Percentiles rank a stretch among this genome's conserved stretches.
phyloP scores from a whole-genome alignment of 2,113 vertebrate genomes.

The Phyllopteryx taeniolatus region DNA sequence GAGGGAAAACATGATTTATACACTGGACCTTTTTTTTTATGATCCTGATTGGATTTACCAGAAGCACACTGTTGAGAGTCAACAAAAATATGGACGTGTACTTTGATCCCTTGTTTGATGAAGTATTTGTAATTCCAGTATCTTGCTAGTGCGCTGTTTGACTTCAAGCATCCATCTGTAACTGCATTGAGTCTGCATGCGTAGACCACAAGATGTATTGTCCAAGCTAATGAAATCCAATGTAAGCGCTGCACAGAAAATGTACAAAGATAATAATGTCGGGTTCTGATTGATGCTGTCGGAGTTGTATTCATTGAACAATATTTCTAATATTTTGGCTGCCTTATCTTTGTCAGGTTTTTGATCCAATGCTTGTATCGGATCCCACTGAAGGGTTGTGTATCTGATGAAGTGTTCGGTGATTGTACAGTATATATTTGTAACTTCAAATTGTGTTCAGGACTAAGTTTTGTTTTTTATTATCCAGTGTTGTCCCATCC shows the following conservation, averaged over 20 bases:
- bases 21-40: slow-evolving; percentile 21
- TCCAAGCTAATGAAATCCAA: neutral
- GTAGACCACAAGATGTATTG: neutral
- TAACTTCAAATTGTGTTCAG: neutral
- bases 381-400: neutral
- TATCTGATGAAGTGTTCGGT: neutral
- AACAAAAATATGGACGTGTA: slow-evolving; percentile 18
- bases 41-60: slow-evolving; percentile 41
- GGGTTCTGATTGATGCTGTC: neutral
- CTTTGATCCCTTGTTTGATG: slow-evolving; percentile 20
- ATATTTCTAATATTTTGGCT: neutral
- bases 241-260: neutral
- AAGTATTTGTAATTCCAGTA: slow-evolving; percentile 1
- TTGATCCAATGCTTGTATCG: neutral
- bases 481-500: neutral
- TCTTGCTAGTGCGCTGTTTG: neutral
- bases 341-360: neutral
- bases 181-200: neutral
- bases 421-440: neutral
- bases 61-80: slow-evolving; percentile 17
- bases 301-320: neutral
- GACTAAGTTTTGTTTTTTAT: neutral
- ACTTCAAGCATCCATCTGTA: neutral
- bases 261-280: neutral
- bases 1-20: slow-evolving; percentile 36